Base-by-base conservation (phyloP, 2,797 vertebrate genomes). In the Antennarius maculatus region DNA sequence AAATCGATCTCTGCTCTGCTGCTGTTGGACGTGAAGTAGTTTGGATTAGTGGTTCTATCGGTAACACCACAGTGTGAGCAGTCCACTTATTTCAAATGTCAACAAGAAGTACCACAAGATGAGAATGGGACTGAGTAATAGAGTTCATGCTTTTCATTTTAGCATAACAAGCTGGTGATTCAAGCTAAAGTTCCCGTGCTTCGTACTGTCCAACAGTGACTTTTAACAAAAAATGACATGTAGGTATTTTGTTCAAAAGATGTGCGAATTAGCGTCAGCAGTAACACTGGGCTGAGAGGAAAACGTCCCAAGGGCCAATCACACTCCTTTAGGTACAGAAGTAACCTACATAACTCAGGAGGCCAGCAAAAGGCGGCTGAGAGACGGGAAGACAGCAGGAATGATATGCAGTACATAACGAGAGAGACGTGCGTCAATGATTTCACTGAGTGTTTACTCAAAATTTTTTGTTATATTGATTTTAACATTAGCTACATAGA, bases 361-460 rank as follows among this genome's bases (percentile, higher is more conserved):
- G 68, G 77, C 47, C 60, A 54, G 64, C 50, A 39, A 17, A 61
- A 75, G 12, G 69, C 59, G 65, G 49, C 50, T 69, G 41, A 57
- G n/a, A 41, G 42, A 63, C 4, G 2, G 37, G 34, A 34, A 34
- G 39, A 39, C 39, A 13, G 34, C 3, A 62, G 29, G 42, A 51
- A 62, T 65, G 28, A 34, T 63, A 74, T 48, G 45, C 57, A 79
- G 8, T 23, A 23, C 23, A 23, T 23, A 59, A 39, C 48, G 60
- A 55, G 62, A 50, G 58, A 79, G 52, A 23, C 76, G 80, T 73
- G 83, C 61, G 70, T 87, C 76, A 88, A 75, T 84, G 83, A 88
- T 85, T 90, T 86, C 76, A 86, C 54, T 66, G 80, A 83, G 76
- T 83, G 89, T 87, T 88, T 85, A 83, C 83, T 58, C 55, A 69